Evolutionary conservation across 2,797 vertebrate species (phyloP).

Genomic region (Rhabdophis nuchalis): DNA sequence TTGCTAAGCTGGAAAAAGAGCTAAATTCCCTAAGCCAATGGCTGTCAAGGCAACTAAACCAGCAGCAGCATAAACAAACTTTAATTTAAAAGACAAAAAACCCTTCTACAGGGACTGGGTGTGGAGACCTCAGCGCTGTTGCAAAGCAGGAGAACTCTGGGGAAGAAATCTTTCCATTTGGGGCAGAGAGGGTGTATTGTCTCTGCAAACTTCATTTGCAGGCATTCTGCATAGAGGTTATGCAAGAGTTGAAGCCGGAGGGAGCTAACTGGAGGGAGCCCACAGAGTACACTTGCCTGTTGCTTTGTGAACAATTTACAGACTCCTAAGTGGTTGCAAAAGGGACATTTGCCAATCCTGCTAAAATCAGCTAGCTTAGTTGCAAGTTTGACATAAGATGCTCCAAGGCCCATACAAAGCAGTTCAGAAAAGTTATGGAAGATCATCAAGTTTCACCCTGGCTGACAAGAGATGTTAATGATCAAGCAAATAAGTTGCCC

Average conservation of each 20-base stretch:
- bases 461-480: neutral
- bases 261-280: neutral
- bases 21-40: accelerated
- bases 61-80: neutral
- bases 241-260: neutral
- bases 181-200: neutral
- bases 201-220: neutral
- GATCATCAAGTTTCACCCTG: neutral
- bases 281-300: neutral
- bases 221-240: neutral
- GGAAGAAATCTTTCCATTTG: neutral
- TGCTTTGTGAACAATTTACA: neutral
- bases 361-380: no score
- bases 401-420: neutral
- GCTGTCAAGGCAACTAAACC: neutral
- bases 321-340: neutral
- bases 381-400: neutral
- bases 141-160: neutral
- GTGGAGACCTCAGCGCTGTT: accelerated
- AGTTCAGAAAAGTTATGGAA: neutral
- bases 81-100: accelerated
- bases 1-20: neutral
- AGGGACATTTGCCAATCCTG: neutral
- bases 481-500: neutral
- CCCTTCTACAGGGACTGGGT: accelerated